Conservation (phyloP, 2,113 vertebrate species). For the Benthochromis sp. region DNA sequence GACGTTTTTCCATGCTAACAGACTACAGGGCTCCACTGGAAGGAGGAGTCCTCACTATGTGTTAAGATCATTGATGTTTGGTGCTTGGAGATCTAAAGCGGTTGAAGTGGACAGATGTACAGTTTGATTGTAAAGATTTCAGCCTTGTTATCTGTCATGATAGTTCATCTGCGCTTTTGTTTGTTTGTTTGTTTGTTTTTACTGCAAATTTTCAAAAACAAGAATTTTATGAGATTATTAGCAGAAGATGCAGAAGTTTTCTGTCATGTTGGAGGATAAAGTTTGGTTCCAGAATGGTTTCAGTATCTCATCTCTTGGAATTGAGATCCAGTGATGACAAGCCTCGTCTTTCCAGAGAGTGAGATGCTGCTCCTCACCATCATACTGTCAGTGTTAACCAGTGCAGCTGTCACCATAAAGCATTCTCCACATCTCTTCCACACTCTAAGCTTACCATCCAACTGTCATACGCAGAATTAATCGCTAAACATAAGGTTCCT, state of each 20-base stretch:
- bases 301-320: fast-evolving
- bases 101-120: not conserved
- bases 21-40: not conserved
- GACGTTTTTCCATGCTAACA: not conserved
- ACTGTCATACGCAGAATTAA: not conserved
- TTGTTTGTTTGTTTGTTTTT: not conserved
- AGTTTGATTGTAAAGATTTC: not conserved
- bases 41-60: not conserved
- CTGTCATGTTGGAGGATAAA: not conserved
- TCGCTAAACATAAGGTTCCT: not conserved
- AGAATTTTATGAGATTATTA: not conserved
- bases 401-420: not conserved
- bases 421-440: not conserved
- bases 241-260: not conserved
- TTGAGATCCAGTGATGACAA: not conserved
- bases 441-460: not conserved
- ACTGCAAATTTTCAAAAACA: not conserved
- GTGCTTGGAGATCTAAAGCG: fast-evolving
- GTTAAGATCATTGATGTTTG: not conserved
- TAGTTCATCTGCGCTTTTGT: fast-evolving
- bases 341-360: not conserved
- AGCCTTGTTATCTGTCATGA: not conserved
- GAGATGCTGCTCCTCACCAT: not conserved
- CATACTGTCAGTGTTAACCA: not conserved
- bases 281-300: not conserved